Conservation (phyloP, 2,797 vertebrate species). For the Aythya fuligula region DNA sequence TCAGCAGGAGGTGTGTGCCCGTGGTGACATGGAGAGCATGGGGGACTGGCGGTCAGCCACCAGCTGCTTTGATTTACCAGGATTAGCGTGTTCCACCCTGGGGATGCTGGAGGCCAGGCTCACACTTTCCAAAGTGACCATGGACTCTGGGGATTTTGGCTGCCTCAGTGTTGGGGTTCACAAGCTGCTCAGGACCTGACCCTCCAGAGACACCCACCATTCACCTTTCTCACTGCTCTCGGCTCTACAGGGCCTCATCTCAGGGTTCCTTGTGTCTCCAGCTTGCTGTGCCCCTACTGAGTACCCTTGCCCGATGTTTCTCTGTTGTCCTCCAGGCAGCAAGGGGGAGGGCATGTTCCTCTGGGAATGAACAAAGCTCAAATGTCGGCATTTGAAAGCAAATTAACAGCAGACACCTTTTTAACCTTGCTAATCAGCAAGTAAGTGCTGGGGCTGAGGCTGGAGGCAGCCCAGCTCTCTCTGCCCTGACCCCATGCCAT, state of each 20-base stretch:
- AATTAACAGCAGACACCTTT: not conserved
- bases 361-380: not conserved
- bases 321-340: not conserved
- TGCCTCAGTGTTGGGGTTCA: not conserved
- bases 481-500: not conserved
- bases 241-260: slow-evolving; percentile 20
- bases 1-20: fast-evolving
- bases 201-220: fast-evolving
- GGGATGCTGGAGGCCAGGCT: not conserved
- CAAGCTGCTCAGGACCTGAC: not conserved
- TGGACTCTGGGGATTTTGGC: not conserved
- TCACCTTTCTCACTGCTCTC: not conserved
- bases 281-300: not conserved
- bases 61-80: not conserved
- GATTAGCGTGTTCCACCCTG: not conserved
- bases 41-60: not conserved
- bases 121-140: not conserved
- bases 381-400: not conserved
- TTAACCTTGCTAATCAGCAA: not conserved
- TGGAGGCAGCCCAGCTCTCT: not conserved
- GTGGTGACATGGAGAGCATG: not conserved
- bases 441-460: not conserved
- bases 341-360: not conserved
- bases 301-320: not conserved
- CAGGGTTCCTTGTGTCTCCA: slow-evolving; percentile 28